Percentiles rank a stretch among this genome's conserved stretches.
These are phyloP conservation scores for Endotricha flammealis DNA, from an alignment of 2,888 invertebrate species.

Conservation along the genomic window DNA sequence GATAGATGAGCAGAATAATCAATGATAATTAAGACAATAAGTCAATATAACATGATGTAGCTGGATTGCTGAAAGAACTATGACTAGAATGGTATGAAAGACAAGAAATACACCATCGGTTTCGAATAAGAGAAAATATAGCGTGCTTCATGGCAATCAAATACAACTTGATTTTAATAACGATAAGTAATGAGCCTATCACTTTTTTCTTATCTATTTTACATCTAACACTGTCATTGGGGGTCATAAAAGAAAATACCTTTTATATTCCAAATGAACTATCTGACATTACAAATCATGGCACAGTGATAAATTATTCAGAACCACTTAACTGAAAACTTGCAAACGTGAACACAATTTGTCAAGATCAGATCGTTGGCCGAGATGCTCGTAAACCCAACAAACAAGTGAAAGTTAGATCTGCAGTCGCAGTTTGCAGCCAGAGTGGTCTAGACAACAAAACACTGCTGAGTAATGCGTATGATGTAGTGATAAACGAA, in stretches of 20 bases:
- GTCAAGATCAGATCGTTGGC: slow-evolving; percentile 6
- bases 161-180: neutral
- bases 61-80: no score
- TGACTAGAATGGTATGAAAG: no score
- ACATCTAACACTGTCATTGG: neutral
- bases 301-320: slow-evolving; percentile 5
- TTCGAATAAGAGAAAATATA: no score
- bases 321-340: slow-evolving; percentile 6
- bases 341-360: slow-evolving; percentile 3
- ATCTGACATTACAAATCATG: slow-evolving; percentile 1
- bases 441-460: neutral
- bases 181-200: neutral
- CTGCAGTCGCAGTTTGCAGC: no score
- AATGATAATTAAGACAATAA: no score
- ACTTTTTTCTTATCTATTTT: neutral
- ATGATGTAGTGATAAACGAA: neutral
- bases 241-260: neutral
- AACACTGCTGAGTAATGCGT: neutral
- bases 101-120: no score
- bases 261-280: neutral
- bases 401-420: slow-evolving; percentile 7
- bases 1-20: no score
- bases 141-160: neutral
- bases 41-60: no score
- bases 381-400: neutral